Evolutionary conservation across 2,888 invertebrate genomes (phyloP), one percentile per base, ranked within the genome.

Genomic region (Adelphocoris suturalis): DNA sequence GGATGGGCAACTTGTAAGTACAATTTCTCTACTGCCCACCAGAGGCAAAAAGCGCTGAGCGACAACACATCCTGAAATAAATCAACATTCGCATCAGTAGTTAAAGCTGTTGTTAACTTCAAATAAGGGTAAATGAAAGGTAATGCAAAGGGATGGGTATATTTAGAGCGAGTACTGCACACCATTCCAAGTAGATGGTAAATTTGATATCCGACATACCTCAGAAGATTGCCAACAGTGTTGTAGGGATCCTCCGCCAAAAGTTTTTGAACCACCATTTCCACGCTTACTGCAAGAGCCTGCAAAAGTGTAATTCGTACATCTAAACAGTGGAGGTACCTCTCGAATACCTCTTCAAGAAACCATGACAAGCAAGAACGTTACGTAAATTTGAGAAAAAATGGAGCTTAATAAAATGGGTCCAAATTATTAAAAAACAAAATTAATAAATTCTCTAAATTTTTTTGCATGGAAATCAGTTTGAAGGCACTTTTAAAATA

Each of bases 171-270:
- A n/a, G n/a, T n/a, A n/a, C n/a, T n/a, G n/a, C n/a, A n/a, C n/a
- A n/a, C n/a, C n/a, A n/a, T n/a, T 37, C 3, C 37, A 37, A 37
- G 7, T 7, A 37, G 37, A 7, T 37, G 37, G 37, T 4, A 37
- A 37, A 37, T 7, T 37, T 2, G 37, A 37, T 37, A 37, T 4
- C 7, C 7, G 37, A 37, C 12, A 7, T 91, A 91, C 94, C 94
- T 94, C 92, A 97, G 94, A 94, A 98, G 97, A 94, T 98, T 97
- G 93, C 96, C 96, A 91, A 98, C 95, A 87, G 97, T 98, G 94
- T 98, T 97, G 94, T 98, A 98, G 94, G 97, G 96, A 93, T 97
- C 97, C 92, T 96, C 96, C 93, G 96, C 96, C 93, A 98, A 95
- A 93, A 97, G 95, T 90, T 95, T 95, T 93, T 97, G 97, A 92